These are phyloP conservation scores for Acanthosepion lycidas DNA, from an alignment of 2,888 invertebrate species.

Conservation along the genomic window DNA sequence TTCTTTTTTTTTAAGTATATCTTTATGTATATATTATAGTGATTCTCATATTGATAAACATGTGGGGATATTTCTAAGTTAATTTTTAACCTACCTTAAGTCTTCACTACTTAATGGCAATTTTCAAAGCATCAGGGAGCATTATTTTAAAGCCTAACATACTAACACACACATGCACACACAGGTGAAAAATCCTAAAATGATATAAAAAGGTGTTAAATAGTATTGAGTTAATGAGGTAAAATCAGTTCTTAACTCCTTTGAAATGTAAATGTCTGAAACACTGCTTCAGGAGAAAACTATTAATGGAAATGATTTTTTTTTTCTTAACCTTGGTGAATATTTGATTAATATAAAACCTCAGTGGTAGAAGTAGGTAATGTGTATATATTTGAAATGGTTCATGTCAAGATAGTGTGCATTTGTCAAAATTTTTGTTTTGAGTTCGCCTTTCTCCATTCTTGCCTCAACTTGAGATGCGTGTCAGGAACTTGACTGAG, in stretches of 20 bases:
- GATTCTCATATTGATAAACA: not conserved
- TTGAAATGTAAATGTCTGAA: not conserved
- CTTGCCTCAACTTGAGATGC: conserved; percentile 2
- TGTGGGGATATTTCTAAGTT: not conserved
- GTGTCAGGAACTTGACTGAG: not conserved
- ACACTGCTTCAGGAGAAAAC: not conserved
- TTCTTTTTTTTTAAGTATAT: not conserved
- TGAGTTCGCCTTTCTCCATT: not conserved
- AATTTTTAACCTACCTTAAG: not conserved
- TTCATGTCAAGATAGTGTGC: not conserved
- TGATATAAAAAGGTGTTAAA: too few species aligned
- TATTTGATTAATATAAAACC: not conserved
- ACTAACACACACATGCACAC: too few species aligned
- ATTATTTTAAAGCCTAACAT: not conserved
- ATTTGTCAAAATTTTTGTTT: not conserved
- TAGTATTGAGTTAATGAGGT: too few species aligned
- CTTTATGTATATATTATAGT: too few species aligned
- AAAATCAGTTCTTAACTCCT: not conserved
- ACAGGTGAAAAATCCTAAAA: too few species aligned
- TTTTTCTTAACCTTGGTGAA: not conserved
- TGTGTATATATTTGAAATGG: not conserved
- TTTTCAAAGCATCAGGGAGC: not conserved
- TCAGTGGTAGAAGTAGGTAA: not conserved
- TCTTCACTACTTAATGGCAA: not conserved
- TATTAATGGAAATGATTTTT: not conserved